Evolutionary conservation across 2,797 vertebrate genomes (phyloP), one percentile per base, ranked within the genome.

Genomic region (Tinamus major): DNA sequence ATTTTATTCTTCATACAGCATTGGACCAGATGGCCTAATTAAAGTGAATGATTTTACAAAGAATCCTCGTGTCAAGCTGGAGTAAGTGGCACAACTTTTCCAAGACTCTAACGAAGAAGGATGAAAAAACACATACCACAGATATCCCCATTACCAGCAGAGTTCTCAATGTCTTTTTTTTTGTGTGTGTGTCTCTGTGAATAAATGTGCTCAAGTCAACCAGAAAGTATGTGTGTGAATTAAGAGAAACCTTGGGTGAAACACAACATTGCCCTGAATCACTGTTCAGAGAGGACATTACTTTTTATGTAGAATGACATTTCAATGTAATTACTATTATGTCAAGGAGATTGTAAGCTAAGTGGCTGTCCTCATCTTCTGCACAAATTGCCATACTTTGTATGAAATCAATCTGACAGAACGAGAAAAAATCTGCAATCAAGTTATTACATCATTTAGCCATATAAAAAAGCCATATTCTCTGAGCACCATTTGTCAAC

Each of bases 41-140:
- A 97, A 94, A 72, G 96, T 97, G 94, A 96, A 58, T 67, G 97
- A 97, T 92, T 97, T 97, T 91, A 97, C 93, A 82, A 96, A 97
- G 94, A 97, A 97, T 72, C 97, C 97, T 53, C 95, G 92, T 53
- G 95, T 97, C 92, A 91, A 87, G 59, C 95, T 97, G 95, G 95
- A 96, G 67, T 97, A 96, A 92, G 74, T 75, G 42, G 46, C 69
- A 62, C 39, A 69, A 8, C 37, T 58, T 83, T 63, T 95, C 87
- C 71, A 92, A 58, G 78, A 35, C 69, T 95, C 92, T 95, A 94
- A 95, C 82, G 93, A 79, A 42, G 51, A 83, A 93, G 91, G 84
- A 92, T 76, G 80, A 94, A 95, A 87, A 93, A 89, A 92, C 89
- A 31, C 53, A 79, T 82, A 46, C 89, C 92, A 89, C 85, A 88